Evolutionary conservation across 2,797 vertebrate genomes (phyloP).

Genomic region (Ciconia nigra): DNA sequence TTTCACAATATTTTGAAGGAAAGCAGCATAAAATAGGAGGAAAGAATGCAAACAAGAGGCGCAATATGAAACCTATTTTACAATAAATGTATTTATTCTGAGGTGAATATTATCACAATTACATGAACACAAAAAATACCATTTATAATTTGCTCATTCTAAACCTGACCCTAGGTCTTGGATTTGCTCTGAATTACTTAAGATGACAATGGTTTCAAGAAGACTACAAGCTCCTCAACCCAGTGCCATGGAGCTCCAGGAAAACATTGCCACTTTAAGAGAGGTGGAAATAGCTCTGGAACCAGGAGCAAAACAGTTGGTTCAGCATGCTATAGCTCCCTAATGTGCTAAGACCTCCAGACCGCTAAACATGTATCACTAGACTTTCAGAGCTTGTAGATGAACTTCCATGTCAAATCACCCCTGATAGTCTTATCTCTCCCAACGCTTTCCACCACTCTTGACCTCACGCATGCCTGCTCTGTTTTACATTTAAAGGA

Average conservation of each 20-base stretch:
- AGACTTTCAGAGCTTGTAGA: neutral
- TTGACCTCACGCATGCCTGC: neutral
- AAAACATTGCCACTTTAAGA: rapidly evolving
- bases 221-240: neutral
- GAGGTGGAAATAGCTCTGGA: neutral
- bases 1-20: neutral
- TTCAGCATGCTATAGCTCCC: neutral
- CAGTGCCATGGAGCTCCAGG: neutral
- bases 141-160: neutral
- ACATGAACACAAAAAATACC: neutral
- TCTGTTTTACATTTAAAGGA: neutral
- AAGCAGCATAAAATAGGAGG: neutral
- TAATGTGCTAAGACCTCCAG: neutral
- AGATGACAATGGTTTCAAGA: neutral
- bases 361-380: rapidly evolving
- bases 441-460: neutral
- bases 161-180: neutral
- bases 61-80: neutral
- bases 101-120: neutral
- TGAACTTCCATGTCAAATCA: neutral
- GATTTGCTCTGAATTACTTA: neutral
- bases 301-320: neutral
- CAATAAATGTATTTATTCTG: neutral
- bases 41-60: neutral
- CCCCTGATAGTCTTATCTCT: rapidly evolving